Evolutionary conservation across 2,113 vertebrate genomes (phyloP).

Genomic region (Cygnus buccinator): DNA sequence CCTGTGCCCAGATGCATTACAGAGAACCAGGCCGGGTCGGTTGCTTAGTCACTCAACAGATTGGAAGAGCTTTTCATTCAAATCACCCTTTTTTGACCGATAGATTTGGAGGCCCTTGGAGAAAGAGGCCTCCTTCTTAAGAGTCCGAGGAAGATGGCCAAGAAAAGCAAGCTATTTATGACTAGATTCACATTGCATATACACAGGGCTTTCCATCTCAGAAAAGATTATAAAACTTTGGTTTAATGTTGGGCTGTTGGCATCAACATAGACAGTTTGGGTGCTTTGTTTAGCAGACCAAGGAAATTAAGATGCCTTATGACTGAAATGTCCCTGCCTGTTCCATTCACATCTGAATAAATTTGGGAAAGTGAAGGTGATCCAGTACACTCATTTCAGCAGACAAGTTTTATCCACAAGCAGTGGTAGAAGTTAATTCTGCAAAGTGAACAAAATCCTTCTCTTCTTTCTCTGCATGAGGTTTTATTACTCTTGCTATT

Average conservation of each 20-base stretch:
- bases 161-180: not conserved
- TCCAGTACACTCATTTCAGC: not conserved
- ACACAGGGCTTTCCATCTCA: not conserved
- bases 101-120: not conserved
- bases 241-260: not conserved
- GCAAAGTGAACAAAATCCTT: not conserved
- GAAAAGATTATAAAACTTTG: not conserved
- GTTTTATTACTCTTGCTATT: not conserved
- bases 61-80: not conserved
- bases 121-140: not conserved
- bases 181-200: not conserved
- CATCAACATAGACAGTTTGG: not conserved
- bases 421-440: not conserved
- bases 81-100: not conserved
- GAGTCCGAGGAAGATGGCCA: not conserved
- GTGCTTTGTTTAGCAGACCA: not conserved
- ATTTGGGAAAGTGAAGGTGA: not conserved
- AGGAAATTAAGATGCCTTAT: not conserved
- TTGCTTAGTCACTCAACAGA: not conserved
- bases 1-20: fast-evolving
- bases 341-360: not conserved
- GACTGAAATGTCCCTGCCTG: not conserved
- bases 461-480: not conserved
- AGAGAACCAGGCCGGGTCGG: not conserved
- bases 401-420: fast-evolving